Conservation (phyloP, 2,888 invertebrate species). For the Leucophora obtusa region DNA sequence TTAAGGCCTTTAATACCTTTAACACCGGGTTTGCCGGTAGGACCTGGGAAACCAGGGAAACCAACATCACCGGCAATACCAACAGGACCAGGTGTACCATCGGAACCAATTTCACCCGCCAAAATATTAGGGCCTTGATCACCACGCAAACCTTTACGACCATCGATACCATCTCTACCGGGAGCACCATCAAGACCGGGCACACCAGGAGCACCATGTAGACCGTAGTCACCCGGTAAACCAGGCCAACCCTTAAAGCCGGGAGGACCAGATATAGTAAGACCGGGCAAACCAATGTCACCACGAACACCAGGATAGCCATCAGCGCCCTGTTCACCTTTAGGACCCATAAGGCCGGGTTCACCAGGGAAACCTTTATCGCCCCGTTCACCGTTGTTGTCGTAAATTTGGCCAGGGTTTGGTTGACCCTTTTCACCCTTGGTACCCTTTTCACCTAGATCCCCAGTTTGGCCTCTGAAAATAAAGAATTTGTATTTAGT, state of each 20-base stretch:
- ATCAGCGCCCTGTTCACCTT: conserved; percentile 80
- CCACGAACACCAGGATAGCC: conserved; percentile 82
- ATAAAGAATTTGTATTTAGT: neutral
- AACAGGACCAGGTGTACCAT: conserved; percentile 77
- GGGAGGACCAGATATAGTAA: conserved; percentile 79
- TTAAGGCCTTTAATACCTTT: conserved; percentile 81
- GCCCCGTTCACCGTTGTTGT: conserved; percentile 79
- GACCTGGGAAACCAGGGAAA: conserved; percentile 79
- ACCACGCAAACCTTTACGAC: conserved; percentile 79
- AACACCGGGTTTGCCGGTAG: conserved; percentile 78
- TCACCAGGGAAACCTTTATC: conserved; percentile 78
- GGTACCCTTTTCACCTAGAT: conserved; percentile 72
- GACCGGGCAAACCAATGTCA: conserved; percentile 79
- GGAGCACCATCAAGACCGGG: conserved; percentile 79
- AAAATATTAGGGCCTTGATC: conserved; percentile 76
- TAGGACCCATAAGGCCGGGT: conserved; percentile 82
- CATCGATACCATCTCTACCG: conserved; percentile 76
- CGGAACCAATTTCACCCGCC: conserved; percentile 76
- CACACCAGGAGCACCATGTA: conserved; percentile 82
- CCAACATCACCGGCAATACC: conserved; percentile 80
- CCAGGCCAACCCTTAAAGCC: conserved; percentile 86
- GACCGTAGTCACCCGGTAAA: conserved; percentile 83
- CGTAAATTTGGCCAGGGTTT: conserved; percentile 79
- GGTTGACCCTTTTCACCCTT: conserved; percentile 83
- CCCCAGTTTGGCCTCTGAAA: conserved; percentile 80